A percentile compares a stretch with the other conserved stretches of the same genome.
Conservation (phyloP, 1,140 invertebrate genomes). For the Triops longicaudatus region DNA sequence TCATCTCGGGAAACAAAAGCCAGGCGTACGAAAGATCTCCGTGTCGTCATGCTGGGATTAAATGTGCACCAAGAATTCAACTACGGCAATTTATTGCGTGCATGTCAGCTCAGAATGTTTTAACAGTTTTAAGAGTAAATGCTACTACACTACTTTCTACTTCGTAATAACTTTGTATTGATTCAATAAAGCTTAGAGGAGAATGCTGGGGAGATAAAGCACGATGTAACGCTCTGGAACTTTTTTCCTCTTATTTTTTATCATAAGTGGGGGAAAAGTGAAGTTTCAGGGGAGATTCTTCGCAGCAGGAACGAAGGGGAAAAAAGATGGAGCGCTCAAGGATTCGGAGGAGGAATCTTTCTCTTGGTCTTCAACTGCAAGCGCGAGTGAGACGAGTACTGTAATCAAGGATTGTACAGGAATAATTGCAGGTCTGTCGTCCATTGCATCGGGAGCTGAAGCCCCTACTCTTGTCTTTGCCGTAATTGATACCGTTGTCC, state of each 20-base stretch:
- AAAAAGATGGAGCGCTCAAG: background rate
- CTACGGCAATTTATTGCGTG: background rate
- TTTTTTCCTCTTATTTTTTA: background rate
- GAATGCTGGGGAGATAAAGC: background rate
- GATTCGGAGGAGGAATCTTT: background rate
- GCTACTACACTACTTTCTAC: too few relatives aligned
- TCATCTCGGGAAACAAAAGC: background rate
- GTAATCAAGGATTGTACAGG: slow-evolving; percentile 12
- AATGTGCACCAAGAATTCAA: background rate
- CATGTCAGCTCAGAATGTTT: background rate
- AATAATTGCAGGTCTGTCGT: slow-evolving; percentile 15
- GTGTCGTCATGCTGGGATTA: background rate
- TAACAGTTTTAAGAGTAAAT: background rate
- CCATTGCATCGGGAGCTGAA: slow-evolving; percentile 6
- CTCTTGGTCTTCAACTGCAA: background rate
- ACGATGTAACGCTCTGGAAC: background rate
- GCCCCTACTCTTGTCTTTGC: slow-evolving; percentile 8
- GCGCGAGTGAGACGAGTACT: slow-evolving; percentile 10
- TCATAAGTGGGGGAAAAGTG: background rate
- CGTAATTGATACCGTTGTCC: slow-evolving; percentile 11
- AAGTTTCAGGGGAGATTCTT: background rate
- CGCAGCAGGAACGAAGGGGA: background rate
- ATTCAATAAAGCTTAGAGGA: background rate
- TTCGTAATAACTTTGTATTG: background rate
- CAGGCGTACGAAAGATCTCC: background rate